Evolutionary conservation across 2,113 vertebrate species (phyloP).

Genomic region (Anarrhichthys ocellatus): DNA sequence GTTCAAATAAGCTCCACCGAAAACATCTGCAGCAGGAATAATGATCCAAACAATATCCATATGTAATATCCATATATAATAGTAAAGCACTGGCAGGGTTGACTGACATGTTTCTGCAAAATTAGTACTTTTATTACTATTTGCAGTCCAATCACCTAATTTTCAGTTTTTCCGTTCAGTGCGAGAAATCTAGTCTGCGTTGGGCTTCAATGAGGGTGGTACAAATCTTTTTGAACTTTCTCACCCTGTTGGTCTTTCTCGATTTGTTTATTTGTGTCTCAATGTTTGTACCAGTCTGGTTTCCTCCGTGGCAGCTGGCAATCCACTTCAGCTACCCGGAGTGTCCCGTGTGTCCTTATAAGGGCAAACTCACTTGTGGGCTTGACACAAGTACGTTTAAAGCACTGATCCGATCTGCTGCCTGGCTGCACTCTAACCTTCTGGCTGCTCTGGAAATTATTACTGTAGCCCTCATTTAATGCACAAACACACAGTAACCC

Average conservation of each 20-base stretch:
- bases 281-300: conserved; percentile 28
- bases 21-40: too few species aligned
- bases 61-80: too few species aligned
- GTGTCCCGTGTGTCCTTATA: conserved; percentile 72
- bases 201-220: neutral
- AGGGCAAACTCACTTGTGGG: conserved; percentile 70
- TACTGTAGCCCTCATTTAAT: conserved; percentile 52
- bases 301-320: conserved; percentile 56
- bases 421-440: conserved; percentile 69
- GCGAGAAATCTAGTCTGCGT: too few species aligned
- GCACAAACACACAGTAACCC: conserved; percentile 28
- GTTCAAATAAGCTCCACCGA: too few species aligned
- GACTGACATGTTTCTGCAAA: too few species aligned
- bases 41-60: too few species aligned
- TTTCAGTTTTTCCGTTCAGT: too few species aligned
- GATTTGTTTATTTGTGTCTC: conserved; percentile 35
- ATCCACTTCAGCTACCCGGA: conserved; percentile 51
- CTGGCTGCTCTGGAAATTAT: conserved; percentile 67
- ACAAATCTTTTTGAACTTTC: conserved; percentile 26
- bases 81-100: too few species aligned
- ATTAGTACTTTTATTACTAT: too few species aligned
- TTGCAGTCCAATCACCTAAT: too few species aligned
- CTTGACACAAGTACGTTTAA: conserved; percentile 60
- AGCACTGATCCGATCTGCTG: conserved; percentile 68
- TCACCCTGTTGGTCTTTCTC: neutral